Evolutionary conservation across 2,888 invertebrate species (phyloP).

Genomic region (Panopea generosa): DNA sequence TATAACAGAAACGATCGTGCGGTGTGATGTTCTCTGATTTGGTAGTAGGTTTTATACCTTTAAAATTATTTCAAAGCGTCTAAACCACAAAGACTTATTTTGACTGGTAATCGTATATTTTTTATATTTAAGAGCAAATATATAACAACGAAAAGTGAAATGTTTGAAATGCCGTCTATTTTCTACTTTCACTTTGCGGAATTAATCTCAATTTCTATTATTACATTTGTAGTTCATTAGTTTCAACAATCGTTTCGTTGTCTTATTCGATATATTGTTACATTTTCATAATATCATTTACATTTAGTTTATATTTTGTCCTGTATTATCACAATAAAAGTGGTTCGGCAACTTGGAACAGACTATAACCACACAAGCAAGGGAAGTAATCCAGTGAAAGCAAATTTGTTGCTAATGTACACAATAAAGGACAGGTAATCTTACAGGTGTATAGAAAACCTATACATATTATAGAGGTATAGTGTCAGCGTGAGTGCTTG

Average conservation of each 20-base stretch:
- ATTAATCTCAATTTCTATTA: no score
- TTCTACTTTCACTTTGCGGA: not conserved
- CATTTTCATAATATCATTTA: no score
- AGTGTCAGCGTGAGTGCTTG: slow-evolving; percentile 6
- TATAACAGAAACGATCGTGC: no score
- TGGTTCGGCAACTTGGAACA: not conserved
- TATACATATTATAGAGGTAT: no score
- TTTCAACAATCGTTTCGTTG: no score
- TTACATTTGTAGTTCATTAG: no score
- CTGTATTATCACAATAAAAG: no score
- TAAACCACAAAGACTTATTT: not conserved
- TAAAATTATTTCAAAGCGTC: slow-evolving; percentile 1
- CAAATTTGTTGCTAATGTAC: slow-evolving; percentile 13
- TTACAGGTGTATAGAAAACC: not conserved
- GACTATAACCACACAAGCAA: not conserved
- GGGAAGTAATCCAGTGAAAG: slow-evolving; percentile 8
- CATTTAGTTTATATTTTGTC: no score
- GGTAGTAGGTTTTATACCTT: no score
- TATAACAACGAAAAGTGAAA: not conserved
- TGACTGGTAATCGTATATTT: no score
- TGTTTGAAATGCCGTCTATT: not conserved
- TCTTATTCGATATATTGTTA: no score
- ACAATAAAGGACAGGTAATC: slow-evolving; percentile 4
- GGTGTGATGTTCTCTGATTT: no score
- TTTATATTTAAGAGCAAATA: not conserved